These are phyloP conservation scores for Theristicus caerulescens DNA, from an alignment of 2,113 vertebrate genomes.

Conservation along the genomic window DNA sequence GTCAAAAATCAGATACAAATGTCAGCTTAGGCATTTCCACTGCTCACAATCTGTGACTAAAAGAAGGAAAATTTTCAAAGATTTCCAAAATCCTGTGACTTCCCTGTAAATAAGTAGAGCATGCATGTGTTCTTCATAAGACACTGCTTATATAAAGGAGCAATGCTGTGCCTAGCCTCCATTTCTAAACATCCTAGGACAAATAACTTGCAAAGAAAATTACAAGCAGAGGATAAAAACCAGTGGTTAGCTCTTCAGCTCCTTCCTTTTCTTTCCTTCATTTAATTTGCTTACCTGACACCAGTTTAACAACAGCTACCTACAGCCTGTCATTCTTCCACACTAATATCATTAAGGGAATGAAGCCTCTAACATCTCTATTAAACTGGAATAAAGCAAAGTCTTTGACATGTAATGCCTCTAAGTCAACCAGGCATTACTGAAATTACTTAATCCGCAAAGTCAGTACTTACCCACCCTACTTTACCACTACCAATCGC, in stretches of 20 bases:
- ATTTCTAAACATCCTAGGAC: background rate
- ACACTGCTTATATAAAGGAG: background rate
- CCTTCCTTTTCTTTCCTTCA: background rate
- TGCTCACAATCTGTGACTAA: background rate
- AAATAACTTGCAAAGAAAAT: background rate
- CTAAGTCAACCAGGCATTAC: background rate
- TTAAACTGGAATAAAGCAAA: background rate
- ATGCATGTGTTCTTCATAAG: background rate
- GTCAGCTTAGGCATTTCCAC: background rate
- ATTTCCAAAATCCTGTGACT: background rate
- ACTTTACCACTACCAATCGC: background rate
- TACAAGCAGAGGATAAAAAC: background rate
- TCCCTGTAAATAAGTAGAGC: background rate
- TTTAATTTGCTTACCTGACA: background rate
- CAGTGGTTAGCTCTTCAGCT: background rate
- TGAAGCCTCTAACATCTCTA: background rate
- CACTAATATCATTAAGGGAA: background rate
- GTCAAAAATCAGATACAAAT: background rate
- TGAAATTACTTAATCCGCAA: background rate
- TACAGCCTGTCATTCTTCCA: background rate
- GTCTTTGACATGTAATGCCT: background rate
- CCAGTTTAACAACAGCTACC: background rate
- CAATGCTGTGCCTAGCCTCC: background rate
- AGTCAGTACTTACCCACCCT: background rate
- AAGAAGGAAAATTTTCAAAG: background rate